These are phyloP conservation scores for Siderastrea siderea DNA, from an alignment of 92 coral and sea anemone species.

Conservation along the genomic window DNA sequence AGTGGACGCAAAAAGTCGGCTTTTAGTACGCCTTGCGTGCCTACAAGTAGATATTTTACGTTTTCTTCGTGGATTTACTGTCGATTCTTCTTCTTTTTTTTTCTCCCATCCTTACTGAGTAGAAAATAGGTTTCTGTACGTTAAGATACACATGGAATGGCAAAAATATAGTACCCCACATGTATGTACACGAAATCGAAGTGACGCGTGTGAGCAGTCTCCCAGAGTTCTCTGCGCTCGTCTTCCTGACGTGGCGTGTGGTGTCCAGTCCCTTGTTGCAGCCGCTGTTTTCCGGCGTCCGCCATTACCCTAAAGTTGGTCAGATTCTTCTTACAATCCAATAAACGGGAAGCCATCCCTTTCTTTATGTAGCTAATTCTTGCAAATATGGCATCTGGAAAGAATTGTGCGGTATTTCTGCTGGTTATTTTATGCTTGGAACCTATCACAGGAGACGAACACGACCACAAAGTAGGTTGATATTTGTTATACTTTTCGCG, in stretches of 20 bases:
- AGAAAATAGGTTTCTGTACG: too few relatives aligned
- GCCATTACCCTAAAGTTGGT: slow-evolving; percentile 79
- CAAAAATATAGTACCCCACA: too few relatives aligned
- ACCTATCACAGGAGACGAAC: slow-evolving; percentile 93
- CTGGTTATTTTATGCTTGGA: slow-evolving; percentile 72
- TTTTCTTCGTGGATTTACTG: too few relatives aligned
- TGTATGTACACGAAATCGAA: neutral
- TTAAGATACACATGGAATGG: too few relatives aligned
- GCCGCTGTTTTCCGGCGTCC: slow-evolving; percentile 87
- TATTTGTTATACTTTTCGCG: neutral
- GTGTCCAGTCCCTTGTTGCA: slow-evolving; percentile 69
- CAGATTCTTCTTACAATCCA: slow-evolving; percentile 51
- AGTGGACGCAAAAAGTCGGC: too few relatives aligned
- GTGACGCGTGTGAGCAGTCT: neutral
- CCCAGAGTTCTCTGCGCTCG: slow-evolving; percentile 75
- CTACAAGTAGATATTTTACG: too few relatives aligned
- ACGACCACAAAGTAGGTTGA: slow-evolving; percentile 92
- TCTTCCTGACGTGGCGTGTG: slow-evolving; percentile 91
- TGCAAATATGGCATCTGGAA: slow-evolving; percentile 67
- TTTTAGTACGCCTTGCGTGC: too few relatives aligned
- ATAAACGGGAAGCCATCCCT: slow-evolving; percentile 67
- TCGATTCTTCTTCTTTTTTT: too few relatives aligned
- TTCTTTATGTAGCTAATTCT: slow-evolving; percentile 50
- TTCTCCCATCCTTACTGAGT: too few relatives aligned
- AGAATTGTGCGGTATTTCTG: slow-evolving; percentile 65